Percentiles rank a stretch among this genome's conserved stretches.
These are phyloP conservation scores for Aselliscus stoliczkanus DNA, from an alignment of 2,797 vertebrate genomes.

Conservation along the genomic window DNA sequence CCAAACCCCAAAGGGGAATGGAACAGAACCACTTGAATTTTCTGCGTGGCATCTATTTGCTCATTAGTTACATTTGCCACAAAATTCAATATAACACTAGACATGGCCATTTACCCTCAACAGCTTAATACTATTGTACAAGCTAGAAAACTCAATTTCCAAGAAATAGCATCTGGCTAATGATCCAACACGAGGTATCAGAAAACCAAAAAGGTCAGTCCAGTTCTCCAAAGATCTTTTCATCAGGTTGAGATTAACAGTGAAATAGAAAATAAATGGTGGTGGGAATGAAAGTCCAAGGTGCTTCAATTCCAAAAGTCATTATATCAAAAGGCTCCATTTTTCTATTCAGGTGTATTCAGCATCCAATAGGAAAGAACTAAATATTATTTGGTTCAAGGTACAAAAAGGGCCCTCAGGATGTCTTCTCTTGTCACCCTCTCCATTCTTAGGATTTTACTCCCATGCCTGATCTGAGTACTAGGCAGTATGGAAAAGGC, in stretches of 20 bases:
- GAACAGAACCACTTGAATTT: neutral
- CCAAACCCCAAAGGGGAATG: neutral
- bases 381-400: neutral
- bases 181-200: conserved; percentile 1
- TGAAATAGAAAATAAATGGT: neutral
- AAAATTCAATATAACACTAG: neutral
- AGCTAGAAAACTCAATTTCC: neutral
- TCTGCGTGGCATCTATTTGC: neutral
- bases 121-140: neutral
- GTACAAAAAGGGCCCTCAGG: neutral
- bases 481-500: neutral
- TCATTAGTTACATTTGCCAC: conserved; percentile 11
- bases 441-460: neutral
- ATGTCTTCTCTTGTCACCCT: neutral
- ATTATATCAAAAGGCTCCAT: neutral
- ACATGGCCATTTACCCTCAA: neutral
- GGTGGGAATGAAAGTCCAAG: neutral
- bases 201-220: neutral
- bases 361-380: conserved; percentile 9
- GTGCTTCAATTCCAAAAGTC: neutral
- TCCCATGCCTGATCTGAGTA: neutral
- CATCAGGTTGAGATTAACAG: conserved; percentile 1
- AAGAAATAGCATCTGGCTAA: neutral
- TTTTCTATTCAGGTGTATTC: neutral
- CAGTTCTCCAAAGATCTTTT: conserved; percentile 28